Conservation (phyloP, 2,888 invertebrate species). For the Notocelia uddmanniana region DNA sequence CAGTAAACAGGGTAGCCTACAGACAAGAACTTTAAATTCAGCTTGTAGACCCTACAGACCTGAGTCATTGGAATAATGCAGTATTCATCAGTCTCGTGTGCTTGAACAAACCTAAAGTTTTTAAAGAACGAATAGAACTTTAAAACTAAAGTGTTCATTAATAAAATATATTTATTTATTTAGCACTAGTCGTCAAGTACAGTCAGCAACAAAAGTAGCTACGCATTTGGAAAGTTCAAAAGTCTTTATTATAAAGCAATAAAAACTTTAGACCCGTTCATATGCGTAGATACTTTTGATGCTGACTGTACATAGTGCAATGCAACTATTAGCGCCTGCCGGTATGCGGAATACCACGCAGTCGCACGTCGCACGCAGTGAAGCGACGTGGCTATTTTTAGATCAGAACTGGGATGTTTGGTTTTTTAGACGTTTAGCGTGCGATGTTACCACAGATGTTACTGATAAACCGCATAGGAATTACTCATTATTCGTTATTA, state of each 20-base stretch:
- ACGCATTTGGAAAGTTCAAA: too few relatives aligned
- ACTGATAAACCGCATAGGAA: neutral
- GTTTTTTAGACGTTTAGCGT: neutral
- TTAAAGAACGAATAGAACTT: neutral
- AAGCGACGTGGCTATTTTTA: constrained; percentile 24
- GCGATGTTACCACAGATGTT: neutral
- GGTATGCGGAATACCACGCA: constrained; percentile 27
- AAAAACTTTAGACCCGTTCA: too few relatives aligned
- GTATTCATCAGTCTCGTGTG: neutral
- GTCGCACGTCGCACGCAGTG: too few relatives aligned
- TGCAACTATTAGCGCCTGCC: neutral
- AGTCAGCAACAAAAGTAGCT: too few relatives aligned
- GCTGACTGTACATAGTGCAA: constrained; percentile 3
- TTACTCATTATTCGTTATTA: neutral
- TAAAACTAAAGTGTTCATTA: neutral
- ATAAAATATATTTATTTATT: neutral
- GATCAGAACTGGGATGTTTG: constrained; percentile 23
- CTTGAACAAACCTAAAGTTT: neutral
- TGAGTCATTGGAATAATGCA: neutral
- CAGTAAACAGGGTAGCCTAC: too few relatives aligned
- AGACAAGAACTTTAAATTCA: neutral
- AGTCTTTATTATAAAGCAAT: too few relatives aligned
- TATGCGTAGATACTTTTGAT: too few relatives aligned
- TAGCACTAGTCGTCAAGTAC: neutral
- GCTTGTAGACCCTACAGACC: neutral